These are phyloP conservation scores for Nomia melanderi DNA, from an alignment of 1,140 invertebrate species.

Conservation along the genomic window DNA sequence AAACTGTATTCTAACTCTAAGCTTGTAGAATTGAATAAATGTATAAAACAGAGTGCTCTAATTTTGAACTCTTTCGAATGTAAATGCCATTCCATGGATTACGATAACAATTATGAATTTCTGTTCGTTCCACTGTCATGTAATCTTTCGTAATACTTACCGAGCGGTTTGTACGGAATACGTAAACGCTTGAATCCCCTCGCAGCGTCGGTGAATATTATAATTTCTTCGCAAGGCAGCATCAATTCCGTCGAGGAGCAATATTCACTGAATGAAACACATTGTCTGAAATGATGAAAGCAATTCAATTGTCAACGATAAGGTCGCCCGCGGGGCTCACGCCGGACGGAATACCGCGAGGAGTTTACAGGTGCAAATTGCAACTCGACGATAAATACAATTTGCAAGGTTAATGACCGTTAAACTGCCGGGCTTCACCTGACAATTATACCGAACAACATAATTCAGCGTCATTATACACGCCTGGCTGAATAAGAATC, in stretches of 20 bases:
- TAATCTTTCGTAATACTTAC: no score
- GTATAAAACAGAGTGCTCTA: no score
- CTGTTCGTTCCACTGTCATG: no score
- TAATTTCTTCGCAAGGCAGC: not conserved
- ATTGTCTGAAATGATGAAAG: slow-evolving; percentile 14
- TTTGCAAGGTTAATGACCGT: slow-evolving; percentile 60
- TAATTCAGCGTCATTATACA: slow-evolving; percentile 61
- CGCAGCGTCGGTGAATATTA: not conserved
- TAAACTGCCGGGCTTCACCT: slow-evolving; percentile 55
- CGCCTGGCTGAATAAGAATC: slow-evolving; percentile 56
- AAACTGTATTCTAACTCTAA: no score
- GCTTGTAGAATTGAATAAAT: no score
- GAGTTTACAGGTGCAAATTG: slow-evolving; percentile 36
- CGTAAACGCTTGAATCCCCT: no score
- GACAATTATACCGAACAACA: slow-evolving; percentile 56
- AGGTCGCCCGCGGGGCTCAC: not conserved
- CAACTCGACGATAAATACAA: slow-evolving; percentile 55
- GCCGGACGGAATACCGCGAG: not conserved
- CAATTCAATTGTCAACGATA: slow-evolving; percentile 35
- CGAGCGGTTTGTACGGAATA: no score
- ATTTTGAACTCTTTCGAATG: no score
- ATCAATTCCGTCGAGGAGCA: not conserved
- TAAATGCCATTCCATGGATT: no score
- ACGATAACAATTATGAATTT: no score
- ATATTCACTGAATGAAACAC: slow-evolving; percentile 1